phyloP scores from a whole-genome alignment of 2,113 vertebrate genomes.

The Tachysurus vachellii region DNA sequence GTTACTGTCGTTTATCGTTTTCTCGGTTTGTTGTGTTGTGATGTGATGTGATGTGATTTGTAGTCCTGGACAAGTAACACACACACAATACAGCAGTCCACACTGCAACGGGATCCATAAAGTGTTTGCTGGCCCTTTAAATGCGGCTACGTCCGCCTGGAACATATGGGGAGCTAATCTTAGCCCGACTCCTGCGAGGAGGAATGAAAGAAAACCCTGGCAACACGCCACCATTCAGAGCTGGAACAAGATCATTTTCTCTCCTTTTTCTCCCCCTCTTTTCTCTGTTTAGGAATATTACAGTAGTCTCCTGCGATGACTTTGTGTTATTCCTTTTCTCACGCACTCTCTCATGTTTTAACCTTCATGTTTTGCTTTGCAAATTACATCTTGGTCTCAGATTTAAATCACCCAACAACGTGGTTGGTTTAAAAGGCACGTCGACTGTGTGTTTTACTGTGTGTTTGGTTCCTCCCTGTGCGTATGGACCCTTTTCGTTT shows the following conservation, averaged over 20 bases:
- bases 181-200: slow-evolving; percentile 72
- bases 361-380: slow-evolving; percentile 18
- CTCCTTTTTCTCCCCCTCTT: slow-evolving; percentile 31
- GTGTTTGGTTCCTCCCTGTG: background rate
- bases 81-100: slow-evolving; percentile 48
- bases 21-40: background rate
- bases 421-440: background rate
- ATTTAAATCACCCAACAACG: background rate
- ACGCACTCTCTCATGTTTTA: background rate
- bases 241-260: slow-evolving; percentile 41
- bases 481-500: background rate
- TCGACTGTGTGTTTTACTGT: background rate
- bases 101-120: slow-evolving; percentile 38
- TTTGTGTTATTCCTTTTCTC: background rate
- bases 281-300: slow-evolving; percentile 12
- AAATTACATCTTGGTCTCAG: background rate
- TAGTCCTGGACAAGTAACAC: background rate
- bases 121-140: slow-evolving; percentile 72
- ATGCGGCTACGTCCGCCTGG: slow-evolving; percentile 65
- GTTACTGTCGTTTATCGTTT: background rate
- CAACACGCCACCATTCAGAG: slow-evolving; percentile 66
- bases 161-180: slow-evolving; percentile 83
- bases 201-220: slow-evolving; percentile 68
- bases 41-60: slow-evolving; percentile 1
- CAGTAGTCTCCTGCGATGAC: background rate